phyloP scores from a whole-genome alignment of 1,140 invertebrate species.

The Lepidurus packardi region DNA sequence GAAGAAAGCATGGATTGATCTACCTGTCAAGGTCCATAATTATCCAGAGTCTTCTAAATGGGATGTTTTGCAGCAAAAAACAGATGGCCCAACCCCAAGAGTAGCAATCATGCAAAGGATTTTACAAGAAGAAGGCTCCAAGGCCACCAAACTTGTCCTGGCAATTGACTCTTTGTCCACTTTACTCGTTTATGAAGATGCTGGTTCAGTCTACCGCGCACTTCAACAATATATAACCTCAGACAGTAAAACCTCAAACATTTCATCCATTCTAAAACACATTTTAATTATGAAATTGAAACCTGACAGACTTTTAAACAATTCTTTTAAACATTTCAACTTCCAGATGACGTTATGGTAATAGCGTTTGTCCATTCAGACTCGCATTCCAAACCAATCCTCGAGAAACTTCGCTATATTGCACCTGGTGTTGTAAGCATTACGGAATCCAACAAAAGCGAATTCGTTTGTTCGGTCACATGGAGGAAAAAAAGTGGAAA shows the following conservation, averaged over 20 bases:
- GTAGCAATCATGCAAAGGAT: not conserved
- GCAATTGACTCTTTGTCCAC: not conserved
- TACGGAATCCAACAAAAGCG: not conserved
- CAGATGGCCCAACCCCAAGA: not conserved
- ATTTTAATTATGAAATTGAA: no score
- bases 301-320: no score
- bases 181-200: not conserved
- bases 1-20: not conserved
- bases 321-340: no score
- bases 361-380: not conserved
- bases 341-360: not conserved
- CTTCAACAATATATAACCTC: not conserved
- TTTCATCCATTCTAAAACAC: no score
- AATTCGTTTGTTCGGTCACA: not conserved
- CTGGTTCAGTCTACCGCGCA: not conserved
- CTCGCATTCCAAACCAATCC: not conserved
- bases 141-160: not conserved
- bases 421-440: not conserved
- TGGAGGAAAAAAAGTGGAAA: not conserved
- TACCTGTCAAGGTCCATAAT: not conserved
- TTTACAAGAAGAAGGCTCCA: not conserved
- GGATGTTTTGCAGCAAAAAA: not conserved
- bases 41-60: not conserved
- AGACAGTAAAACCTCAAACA: not conserved
- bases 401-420: slow-evolving; percentile 12